These are phyloP conservation scores for Neotoxoptera formosana DNA, from an alignment of 1,140 invertebrate species.

Conservation along the genomic window DNA sequence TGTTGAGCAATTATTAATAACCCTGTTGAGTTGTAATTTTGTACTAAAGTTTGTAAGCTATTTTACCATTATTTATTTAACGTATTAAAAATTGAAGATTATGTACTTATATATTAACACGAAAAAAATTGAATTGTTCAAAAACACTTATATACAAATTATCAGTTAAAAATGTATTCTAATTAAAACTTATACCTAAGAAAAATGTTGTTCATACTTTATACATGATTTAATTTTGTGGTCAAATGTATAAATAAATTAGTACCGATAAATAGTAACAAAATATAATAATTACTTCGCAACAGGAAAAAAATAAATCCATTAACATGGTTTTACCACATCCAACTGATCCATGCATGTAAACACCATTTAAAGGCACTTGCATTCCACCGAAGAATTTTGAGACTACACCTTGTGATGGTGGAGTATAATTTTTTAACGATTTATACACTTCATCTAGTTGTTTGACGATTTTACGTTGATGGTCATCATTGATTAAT, in stretches of 20 bases:
- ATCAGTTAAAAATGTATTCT: background rate
- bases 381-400: conserved; percentile 66
- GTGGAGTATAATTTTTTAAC: conserved; percentile 70
- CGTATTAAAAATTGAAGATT: background rate
- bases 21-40: background rate
- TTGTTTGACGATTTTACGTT: conserved; percentile 72
- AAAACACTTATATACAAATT: background rate
- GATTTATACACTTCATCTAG: conserved; percentile 76
- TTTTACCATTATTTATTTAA: background rate
- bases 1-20: background rate
- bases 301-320: conserved; percentile 94
- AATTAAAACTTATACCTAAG: background rate
- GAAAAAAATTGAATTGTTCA: background rate
- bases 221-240: too few species aligned
- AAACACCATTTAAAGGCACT: conserved; percentile 76
- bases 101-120: background rate
- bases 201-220: background rate
- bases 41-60: background rate
- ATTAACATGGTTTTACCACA: conserved; percentile 99
- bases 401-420: conserved; percentile 64
- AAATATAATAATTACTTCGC: conserved; percentile 67
- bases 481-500: conserved; percentile 74
- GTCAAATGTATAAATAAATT: background rate
- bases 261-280: background rate
- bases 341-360: conserved; percentile 86